Evolutionary conservation across 2,797 vertebrate species (phyloP), one percentile per base, ranked within the genome.

Genomic region (Tapirus indicus): DNA sequence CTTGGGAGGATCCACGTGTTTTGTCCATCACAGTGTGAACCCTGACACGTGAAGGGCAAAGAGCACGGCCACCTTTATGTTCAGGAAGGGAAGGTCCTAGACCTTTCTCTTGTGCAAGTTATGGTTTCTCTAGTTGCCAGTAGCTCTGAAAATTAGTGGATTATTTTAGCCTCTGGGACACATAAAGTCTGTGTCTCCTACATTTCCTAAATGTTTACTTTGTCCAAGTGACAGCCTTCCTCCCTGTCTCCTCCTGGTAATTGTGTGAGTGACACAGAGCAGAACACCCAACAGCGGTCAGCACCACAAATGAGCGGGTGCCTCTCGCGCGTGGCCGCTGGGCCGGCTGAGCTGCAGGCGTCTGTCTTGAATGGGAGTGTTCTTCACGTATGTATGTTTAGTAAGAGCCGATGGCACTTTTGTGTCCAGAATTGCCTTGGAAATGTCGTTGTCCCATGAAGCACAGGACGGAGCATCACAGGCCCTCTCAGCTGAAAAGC

Each of bases 371-470:
- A 12, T 21, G 38, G 32, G 38, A 14, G 52, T 0, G 2, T 1
- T 44, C 44, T 47, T 54, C 10, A 56, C 1, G 1, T 17, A 66
- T 47, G 29, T 3, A 72, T 4, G 16, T 23, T 10, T 3, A 5
- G 6, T 54, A 23, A 54, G 7, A 38, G 49, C 5, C 3, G 6
- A 0, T 0, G 29, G 35, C 3, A 23, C 6, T 68, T n/a, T 27
- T 7, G 32, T 3, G 27, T 32, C 25, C 62, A 83, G 62, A 72
- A 11, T 41, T 44, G n/a, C 56, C 56, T 79, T 83, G 66, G 82
- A 84, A 82, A 64, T 25, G 32, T 58, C 11, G 1, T 35, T 0
- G 3, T n/a, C 38, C 38, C 11, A 3, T 23, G 32, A 14, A 2
- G 18, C 49, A 20, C 29, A 58, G 56, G 56, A 58, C 56, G 8